Evolutionary conservation across 2,113 vertebrate species (phyloP), one percentile per base, ranked within the genome.

Genomic region (Psephotus haematonotus): DNA sequence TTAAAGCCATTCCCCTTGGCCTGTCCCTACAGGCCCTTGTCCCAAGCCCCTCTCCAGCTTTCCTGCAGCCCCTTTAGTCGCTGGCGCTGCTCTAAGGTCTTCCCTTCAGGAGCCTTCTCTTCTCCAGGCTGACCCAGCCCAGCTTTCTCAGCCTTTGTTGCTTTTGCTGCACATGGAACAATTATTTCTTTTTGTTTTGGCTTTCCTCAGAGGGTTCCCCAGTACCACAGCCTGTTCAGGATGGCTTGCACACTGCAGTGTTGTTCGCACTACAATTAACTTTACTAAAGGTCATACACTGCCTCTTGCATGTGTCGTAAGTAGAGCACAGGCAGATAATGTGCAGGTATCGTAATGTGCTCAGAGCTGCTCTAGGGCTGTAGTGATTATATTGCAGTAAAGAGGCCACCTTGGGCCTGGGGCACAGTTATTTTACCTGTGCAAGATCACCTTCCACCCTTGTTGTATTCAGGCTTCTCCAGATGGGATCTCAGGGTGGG

Each of bases 321-420:
- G 47, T 6, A 52, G 70, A 50, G 64, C 89, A 67, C 64, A 59
- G 75, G 59, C 59, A 23, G 39, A 28, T 25, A 57, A 59, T 0
- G 5, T 5, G 18, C 39, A 83, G 77, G 60, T 19, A 4, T 17
- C 2, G 0, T 19, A 28, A 39, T 4, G 1, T 3, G 2, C 64
- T n/a, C 9, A 0, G 33, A 68, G 49, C 31, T 19, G 44, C 46
- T 52, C 20, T 5, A 18, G 44, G 46, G 57, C 50, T 24, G 2
- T 15, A 7, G 17, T 17, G 52, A 37, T 24, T 13, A 39, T 22
- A 5, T 17, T 13, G 22, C 43, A 18, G 1, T 25, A 70, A 50
- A 71, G 28, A 24, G 39, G 55, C 41, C 2, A 6, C 49, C 5
- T 2, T 11, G 43, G n/a, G 11, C 55, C 62, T 64, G 33, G 37